Evolutionary conservation across 2,888 invertebrate genomes (phyloP).

Genomic region (Drosophila kanekoi): DNA sequence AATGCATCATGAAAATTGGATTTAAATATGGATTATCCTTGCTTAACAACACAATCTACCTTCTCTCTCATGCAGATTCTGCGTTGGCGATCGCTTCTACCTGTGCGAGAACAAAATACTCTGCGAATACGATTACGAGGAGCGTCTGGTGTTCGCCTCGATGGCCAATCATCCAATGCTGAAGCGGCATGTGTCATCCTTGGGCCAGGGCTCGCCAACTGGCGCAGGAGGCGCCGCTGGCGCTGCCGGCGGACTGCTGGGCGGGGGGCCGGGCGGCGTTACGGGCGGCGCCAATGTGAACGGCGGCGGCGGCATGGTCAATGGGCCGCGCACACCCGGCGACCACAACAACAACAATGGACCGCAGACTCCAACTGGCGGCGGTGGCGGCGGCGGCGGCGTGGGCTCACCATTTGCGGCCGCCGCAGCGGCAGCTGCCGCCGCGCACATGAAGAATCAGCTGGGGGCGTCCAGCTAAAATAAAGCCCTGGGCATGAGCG

Average conservation of each 20-base stretch:
- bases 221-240: conserved; percentile 73
- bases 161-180: conserved; percentile 94
- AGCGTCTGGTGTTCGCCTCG: conserved; percentile 96
- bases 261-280: conserved; percentile 69
- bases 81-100: conserved; percentile 98
- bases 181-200: conserved; percentile 84
- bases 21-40: not conserved
- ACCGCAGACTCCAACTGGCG: conserved; percentile 82
- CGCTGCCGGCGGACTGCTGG: conserved; percentile 61
- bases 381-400: conserved; percentile 71
- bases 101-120: conserved; percentile 98
- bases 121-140: conserved; percentile 99
- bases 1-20: too few relatives aligned
- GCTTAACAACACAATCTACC: not conserved
- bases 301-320: conserved; percentile 61
- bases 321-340: conserved; percentile 84
- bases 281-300: conserved; percentile 50
- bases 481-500: conserved; percentile 82
- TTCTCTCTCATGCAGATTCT: conserved; percentile 90
- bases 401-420: conserved; percentile 80
- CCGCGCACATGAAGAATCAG: conserved; percentile 85
- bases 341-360: conserved; percentile 84
- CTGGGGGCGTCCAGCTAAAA: conserved; percentile 85
- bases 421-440: conserved; percentile 80
- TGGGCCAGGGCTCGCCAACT: conserved; percentile 83